Evolutionary conservation across 2,113 vertebrate genomes (phyloP).

Genomic region (Alethe diademata): DNA sequence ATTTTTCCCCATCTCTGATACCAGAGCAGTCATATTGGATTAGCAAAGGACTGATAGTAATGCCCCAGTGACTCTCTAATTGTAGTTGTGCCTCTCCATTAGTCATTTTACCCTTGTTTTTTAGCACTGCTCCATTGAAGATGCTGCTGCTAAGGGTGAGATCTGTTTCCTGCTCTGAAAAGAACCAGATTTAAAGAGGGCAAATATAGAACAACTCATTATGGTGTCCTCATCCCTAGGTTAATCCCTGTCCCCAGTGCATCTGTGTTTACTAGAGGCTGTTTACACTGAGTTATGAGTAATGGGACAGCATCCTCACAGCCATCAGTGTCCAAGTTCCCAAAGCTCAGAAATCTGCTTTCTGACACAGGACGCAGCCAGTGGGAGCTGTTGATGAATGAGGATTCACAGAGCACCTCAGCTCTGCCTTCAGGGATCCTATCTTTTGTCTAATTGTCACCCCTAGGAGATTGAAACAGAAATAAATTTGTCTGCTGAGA

Average conservation of each 20-base stretch:
- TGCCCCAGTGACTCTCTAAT: background rate
- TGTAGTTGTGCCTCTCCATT: background rate
- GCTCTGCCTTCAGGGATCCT: background rate
- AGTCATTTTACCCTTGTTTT: background rate
- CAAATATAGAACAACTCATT: background rate
- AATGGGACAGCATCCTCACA: background rate
- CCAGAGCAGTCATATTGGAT: background rate
- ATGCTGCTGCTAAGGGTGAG: background rate
- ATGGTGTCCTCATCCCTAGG: background rate
- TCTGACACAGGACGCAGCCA: background rate
- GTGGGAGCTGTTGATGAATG: conserved; percentile 7
- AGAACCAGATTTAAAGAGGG: background rate
- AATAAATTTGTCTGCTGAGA: background rate
- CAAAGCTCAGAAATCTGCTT: conserved; percentile 27
- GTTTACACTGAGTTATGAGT: conserved; percentile 3
- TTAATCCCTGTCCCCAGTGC: conserved; percentile 33
- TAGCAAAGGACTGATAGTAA: background rate
- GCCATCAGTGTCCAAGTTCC: background rate
- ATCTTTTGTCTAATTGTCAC: background rate
- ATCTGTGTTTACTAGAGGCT: conserved; percentile 26
- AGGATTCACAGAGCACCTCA: background rate
- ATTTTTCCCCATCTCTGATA: background rate
- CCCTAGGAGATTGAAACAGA: background rate
- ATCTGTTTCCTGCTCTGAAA: background rate
- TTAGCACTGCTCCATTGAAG: background rate